Evolutionary conservation across 2,888 invertebrate genomes (phyloP).

Genomic region (Dioctria linearis): DNA sequence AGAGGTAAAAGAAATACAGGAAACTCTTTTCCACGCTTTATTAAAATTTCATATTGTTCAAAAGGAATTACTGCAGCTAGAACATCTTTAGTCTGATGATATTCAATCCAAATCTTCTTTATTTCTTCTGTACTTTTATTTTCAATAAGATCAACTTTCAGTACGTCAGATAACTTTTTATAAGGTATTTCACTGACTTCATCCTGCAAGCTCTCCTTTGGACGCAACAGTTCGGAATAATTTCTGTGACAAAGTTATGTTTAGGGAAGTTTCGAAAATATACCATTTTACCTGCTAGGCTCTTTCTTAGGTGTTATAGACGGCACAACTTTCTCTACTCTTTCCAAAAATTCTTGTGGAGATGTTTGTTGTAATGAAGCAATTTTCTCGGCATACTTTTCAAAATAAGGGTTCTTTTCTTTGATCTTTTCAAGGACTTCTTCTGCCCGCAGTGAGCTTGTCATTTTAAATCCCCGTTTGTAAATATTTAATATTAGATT

Average conservation of each 20-base stretch:
- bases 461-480: conserved; percentile 68
- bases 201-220: conserved; percentile 72
- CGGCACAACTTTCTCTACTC: conserved; percentile 73
- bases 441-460: conserved; percentile 69
- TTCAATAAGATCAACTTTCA: conserved; percentile 83
- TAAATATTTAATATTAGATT: conserved; percentile 1
- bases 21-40: conserved; percentile 74
- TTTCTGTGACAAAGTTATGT: conserved; percentile 69
- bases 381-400: conserved; percentile 86
- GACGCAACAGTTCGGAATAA: conserved; percentile 78
- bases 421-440: conserved; percentile 73
- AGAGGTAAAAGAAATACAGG: conserved; percentile 85
- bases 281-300: conserved; percentile 62
- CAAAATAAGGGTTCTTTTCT: conserved; percentile 82
- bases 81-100: conserved; percentile 83
- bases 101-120: conserved; percentile 83
- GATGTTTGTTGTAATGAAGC: conserved; percentile 81
- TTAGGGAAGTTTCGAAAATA: neutral
- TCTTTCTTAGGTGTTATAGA: conserved; percentile 65
- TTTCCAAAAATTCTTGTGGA: conserved; percentile 81
- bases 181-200: conserved; percentile 69
- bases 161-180: conserved; percentile 77
- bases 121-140: conserved; percentile 83
- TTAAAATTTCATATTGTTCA: conserved; percentile 75
- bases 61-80: conserved; percentile 82